Evolutionary conservation across 1,140 invertebrate genomes (phyloP).

Genomic region (Pemphigus obesinymphae): DNA sequence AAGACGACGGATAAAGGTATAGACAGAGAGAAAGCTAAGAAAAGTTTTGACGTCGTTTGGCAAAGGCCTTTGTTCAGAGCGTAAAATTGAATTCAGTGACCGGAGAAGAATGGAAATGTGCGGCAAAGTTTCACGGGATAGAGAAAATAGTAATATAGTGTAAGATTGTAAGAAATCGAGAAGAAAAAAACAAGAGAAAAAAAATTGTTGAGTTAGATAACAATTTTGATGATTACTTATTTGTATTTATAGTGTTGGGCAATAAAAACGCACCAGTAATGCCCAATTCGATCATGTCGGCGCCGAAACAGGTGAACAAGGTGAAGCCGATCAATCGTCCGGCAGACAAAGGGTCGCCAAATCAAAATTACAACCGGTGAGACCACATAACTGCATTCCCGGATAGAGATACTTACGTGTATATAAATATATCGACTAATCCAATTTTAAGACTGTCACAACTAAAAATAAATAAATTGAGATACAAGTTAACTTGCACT

Average conservation of each 20-base stretch:
- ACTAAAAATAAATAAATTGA: too few species aligned
- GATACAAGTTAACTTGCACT: too few species aligned
- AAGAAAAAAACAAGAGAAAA: background rate
- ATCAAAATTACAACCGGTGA: constrained; percentile 14
- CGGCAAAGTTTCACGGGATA: background rate
- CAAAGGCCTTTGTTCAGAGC: background rate
- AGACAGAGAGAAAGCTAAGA: too few species aligned
- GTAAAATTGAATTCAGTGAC: background rate
- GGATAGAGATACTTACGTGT: too few species aligned
- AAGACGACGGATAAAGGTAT: too few species aligned
- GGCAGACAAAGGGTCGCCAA: constrained; percentile 26
- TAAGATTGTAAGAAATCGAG: background rate
- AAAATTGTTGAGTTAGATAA: too few species aligned
- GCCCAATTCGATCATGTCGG: constrained; percentile 26
- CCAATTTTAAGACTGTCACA: too few species aligned
- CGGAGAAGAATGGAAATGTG: background rate
- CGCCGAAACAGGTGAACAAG: constrained; percentile 29
- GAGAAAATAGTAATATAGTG: background rate
- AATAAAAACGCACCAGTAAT: constrained; percentile 2
- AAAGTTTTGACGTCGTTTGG: background rate
- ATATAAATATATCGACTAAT: too few species aligned
- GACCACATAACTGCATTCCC: too few species aligned
- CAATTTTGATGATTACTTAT: too few species aligned
- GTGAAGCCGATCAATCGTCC: constrained; percentile 31
- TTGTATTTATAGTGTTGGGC: constrained; percentile 29